Evolutionary conservation across 2,113 vertebrate species (phyloP), one percentile per base, ranked within the genome.

Genomic region (Hyperopisus bebe): DNA sequence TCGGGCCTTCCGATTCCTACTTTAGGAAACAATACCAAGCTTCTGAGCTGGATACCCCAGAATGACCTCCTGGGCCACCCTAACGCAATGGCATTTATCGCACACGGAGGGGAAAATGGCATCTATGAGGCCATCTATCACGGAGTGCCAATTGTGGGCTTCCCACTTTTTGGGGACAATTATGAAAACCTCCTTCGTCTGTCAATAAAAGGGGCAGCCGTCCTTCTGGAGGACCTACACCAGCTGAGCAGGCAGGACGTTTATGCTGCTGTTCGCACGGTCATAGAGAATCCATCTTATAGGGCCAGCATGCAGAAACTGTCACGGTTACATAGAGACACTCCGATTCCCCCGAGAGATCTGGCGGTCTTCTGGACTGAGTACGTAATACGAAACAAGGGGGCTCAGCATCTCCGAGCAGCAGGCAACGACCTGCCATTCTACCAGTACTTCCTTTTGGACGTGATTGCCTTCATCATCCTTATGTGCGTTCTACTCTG

Each of bases 11-110:
- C 77, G 47, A 94, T 94, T 0, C 4, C 0, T 19, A 86, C 90
- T 0, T 84, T 74, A 0, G 94, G 94, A 11, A 95, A 94, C 88
- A 95, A 95, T 91, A 95, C 94, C 3, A 90, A 88, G 77, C 88
- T 95, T 50, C 89, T 94, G 13, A 42, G 93, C 24, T 95, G 94
- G 95, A 39, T 95, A n/a, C 95, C 94, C 83, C 94, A 96, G 91
- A 91, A 94, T 0, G 93, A 95, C 46, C 0, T 95, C 6, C 91
- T 95, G 1, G 93, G 93, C 17, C 94, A 95, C 88, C 92, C 93
- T 2, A 95, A 95, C 91, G 94, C 93, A 53, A 94, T 89, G 0
- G 84, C 89, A 3, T 95, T 95, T 8, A 66, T 95, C 47, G 92
- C 94, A 0, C 94, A 95, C 5, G 94, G 94, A 0, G 95, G 94